A percentile compares a stretch with the other conserved stretches of the same genome.
Conservation (phyloP, 1,140 invertebrate genomes). For the Drosophila biarmipes region DNA sequence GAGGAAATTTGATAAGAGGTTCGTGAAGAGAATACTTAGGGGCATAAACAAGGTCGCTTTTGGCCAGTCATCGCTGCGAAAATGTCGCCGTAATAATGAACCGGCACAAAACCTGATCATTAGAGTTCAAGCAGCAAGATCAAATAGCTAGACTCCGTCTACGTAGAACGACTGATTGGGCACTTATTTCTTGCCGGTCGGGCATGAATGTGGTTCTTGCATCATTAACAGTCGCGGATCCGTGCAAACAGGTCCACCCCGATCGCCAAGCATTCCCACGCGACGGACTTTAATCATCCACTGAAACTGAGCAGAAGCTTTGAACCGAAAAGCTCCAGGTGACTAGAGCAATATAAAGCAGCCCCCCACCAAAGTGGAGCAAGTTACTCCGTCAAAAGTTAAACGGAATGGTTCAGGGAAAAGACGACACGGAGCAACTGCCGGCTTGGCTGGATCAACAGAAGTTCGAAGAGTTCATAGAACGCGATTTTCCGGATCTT, state of each 20-base stretch:
- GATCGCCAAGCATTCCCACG: slow-evolving; percentile 2
- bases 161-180: slow-evolving; percentile 5
- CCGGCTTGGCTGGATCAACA: slow-evolving; percentile 47
- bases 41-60: slow-evolving; percentile 8
- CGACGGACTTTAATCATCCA: not conserved
- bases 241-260: slow-evolving; percentile 19
- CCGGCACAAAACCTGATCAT: slow-evolving; percentile 10
- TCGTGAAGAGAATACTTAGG: not conserved
- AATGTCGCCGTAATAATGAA: slow-evolving; percentile 11
- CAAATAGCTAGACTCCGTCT: not conserved
- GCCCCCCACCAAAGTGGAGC: not conserved
- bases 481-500: slow-evolving; percentile 46
- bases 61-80: slow-evolving; percentile 7
- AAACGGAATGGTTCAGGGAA: slow-evolving; percentile 27
- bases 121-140: not conserved
- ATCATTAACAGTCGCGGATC: not conserved
- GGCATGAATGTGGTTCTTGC: not conserved
- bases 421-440: slow-evolving; percentile 5
- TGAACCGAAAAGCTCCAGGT: slow-evolving; percentile 7
- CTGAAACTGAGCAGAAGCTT: slow-evolving; percentile 40
- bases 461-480: slow-evolving; percentile 43
- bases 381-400: slow-evolving; percentile 1
- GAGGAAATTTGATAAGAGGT: not conserved
- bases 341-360: slow-evolving; percentile 13
- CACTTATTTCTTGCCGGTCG: not conserved